Base-by-base conservation (phyloP, 2,888 invertebrate genomes). In the Deilephila porcellus region DNA sequence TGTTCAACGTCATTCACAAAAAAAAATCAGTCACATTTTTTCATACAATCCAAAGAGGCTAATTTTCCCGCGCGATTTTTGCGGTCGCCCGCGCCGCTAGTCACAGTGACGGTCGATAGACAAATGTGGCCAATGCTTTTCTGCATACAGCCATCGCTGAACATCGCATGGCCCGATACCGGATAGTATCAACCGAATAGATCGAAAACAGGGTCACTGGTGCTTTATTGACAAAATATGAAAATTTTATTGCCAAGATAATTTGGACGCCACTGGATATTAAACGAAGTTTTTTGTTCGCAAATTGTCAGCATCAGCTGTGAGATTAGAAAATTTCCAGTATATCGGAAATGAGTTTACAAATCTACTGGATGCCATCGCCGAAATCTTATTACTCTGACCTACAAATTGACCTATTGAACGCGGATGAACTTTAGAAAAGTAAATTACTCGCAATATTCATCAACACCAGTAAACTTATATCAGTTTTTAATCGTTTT, bases 91-190 rank as follows among this genome's bases (percentile, higher is more conserved):
- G 71, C 71, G 63, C 72, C 63, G 71, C 73, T 73, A 60, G 63
- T 63, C 71, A 70, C 70, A 56, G 25, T 56, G 71, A 73, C 73
- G 56, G 73, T 63, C 71, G 63, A 73, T 73, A 73, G 70, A 71
- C 59, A 73, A 73, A 71, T 73, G 73, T 71, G 53, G 71, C 56
- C 73, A 71, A 73, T 71, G 73, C 62, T 73, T 73, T 73, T 73
- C 71, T 71, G 73, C 71, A 73, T 62, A 73, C 56, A 63, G 34
- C 62, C 62, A 62, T 62, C 56, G 71, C 53, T 34, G 62, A 73
- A 71, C 71, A 73, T 70, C 73, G 59, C 53, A 71, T 53, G 52
- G 53, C 63, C 25, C 60, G 60, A 62, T 73, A 60, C 70, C 71
- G 71, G 63, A 73, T 73, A 11, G 37, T 64, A 71, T 25, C 56